These are phyloP conservation scores for Neosalanx taihuensis DNA, from an alignment of 2,797 vertebrate genomes.

Conservation along the genomic window DNA sequence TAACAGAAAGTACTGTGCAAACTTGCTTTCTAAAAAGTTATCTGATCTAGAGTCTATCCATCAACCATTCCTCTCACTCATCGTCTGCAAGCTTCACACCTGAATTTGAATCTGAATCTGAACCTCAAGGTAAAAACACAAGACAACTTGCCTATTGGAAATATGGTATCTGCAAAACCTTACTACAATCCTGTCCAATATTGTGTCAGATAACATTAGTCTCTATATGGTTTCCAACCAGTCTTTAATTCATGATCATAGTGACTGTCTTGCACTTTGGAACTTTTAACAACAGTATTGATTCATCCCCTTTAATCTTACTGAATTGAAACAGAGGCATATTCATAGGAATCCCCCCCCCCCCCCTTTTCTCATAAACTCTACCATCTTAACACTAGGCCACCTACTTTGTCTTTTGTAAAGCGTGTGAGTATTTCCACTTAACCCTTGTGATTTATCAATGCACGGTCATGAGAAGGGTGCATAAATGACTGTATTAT, in stretches of 20 bases:
- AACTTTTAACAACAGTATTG: constrained; percentile 44
- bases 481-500: constrained; percentile 64
- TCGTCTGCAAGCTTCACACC: too few relatives aligned
- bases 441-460: constrained; percentile 56
- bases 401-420: constrained; percentile 39
- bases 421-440: constrained; percentile 45
- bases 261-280: constrained; percentile 32
- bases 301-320: constrained; percentile 44
- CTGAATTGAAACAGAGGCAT: constrained; percentile 44
- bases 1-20: too few relatives aligned
- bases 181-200: background rate
- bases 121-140: too few relatives aligned
- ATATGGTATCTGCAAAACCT: too few relatives aligned
- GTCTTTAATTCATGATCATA: constrained; percentile 53
- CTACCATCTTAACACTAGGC: constrained; percentile 44
- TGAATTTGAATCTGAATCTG: too few relatives aligned
- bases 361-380: constrained; percentile 49
- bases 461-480: constrained; percentile 38
- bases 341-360: constrained; percentile 57
- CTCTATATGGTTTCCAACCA: constrained; percentile 15
- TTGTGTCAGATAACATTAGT: background rate
- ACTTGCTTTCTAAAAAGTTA: too few relatives aligned
- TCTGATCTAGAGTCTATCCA: too few relatives aligned
- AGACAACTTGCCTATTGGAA: too few relatives aligned
- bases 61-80: too few relatives aligned